These are phyloP conservation scores for Myotis davidii DNA, from an alignment of 2,113 vertebrate genomes.

Conservation along the genomic window DNA sequence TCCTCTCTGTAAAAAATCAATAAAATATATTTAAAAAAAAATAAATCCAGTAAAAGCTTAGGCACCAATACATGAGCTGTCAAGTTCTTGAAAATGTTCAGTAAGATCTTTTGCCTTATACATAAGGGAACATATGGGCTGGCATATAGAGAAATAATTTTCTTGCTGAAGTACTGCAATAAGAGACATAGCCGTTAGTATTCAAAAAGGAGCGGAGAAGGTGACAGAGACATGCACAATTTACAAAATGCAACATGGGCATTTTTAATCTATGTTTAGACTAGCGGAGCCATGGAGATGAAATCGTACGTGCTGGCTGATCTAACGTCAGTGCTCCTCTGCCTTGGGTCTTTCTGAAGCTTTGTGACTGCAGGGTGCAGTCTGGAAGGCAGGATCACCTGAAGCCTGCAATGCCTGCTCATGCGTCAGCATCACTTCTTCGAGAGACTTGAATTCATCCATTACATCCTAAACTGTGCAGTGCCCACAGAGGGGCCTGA, in stretches of 20 bases:
- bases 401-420: neutral
- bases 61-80: neutral
- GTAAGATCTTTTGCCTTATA: neutral
- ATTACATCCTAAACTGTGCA: neutral
- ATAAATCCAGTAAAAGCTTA: neutral
- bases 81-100: neutral
- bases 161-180: neutral
- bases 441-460: neutral
- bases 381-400: neutral
- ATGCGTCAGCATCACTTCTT: neutral
- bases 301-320: neutral
- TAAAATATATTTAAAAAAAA: too few relatives aligned
- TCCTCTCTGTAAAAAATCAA: too few relatives aligned
- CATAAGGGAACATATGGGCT: neutral
- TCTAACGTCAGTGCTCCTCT: neutral
- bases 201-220: neutral
- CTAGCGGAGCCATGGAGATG: neutral
- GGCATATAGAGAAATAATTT: neutral
- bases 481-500: neutral
- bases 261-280: neutral
- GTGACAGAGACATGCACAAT: neutral
- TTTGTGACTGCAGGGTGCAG: fast-evolving
- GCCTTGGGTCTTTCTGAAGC: neutral
- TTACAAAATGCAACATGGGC: neutral
- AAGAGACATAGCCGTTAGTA: neutral